These are phyloP conservation scores for Orycteropus afer DNA, from an alignment of 2,113 vertebrate species.

Conservation along the genomic window DNA sequence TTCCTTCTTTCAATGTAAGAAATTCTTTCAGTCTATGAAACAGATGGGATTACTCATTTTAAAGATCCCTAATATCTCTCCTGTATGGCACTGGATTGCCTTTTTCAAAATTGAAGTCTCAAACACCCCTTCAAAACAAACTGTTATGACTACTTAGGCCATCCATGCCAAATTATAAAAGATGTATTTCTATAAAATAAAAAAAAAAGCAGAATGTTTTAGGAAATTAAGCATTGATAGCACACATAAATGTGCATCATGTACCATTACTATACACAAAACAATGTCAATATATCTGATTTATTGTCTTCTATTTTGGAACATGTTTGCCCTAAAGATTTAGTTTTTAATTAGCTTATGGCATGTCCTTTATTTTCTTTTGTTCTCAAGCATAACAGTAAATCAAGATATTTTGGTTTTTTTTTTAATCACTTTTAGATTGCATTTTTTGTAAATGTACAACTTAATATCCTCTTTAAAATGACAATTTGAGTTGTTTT, in stretches of 20 bases:
- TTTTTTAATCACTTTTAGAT: not conserved
- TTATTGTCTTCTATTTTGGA: slow-evolving; percentile 26
- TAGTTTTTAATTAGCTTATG: slow-evolving; percentile 35
- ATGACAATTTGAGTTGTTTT: not conserved
- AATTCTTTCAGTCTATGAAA: not conserved
- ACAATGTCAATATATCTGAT: not conserved
- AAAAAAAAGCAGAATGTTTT: slow-evolving; percentile 43
- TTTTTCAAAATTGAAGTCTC: slow-evolving; percentile 51
- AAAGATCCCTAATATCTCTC: slow-evolving; percentile 8
- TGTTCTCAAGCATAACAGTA: not conserved
- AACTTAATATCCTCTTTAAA: slow-evolving; percentile 49
- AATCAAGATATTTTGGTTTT: not conserved
- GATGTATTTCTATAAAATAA: slow-evolving; percentile 52
- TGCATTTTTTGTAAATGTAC: not conserved
- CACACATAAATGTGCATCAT: not conserved
- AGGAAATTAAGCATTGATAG: slow-evolving; percentile 24
- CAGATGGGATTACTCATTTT: not conserved
- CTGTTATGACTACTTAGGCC: not conserved
- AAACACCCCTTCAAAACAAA: not conserved
- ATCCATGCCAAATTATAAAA: slow-evolving; percentile 25
- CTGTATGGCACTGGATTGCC: not conserved
- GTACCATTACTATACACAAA: not conserved
- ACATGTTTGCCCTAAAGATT: not conserved
- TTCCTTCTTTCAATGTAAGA: not conserved
- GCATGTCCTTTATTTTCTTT: not conserved